A percentile compares a stretch with the other conserved stretches of the same genome.
Conservation (phyloP, 2,888 invertebrate species). For the Dasypolia templi region DNA sequence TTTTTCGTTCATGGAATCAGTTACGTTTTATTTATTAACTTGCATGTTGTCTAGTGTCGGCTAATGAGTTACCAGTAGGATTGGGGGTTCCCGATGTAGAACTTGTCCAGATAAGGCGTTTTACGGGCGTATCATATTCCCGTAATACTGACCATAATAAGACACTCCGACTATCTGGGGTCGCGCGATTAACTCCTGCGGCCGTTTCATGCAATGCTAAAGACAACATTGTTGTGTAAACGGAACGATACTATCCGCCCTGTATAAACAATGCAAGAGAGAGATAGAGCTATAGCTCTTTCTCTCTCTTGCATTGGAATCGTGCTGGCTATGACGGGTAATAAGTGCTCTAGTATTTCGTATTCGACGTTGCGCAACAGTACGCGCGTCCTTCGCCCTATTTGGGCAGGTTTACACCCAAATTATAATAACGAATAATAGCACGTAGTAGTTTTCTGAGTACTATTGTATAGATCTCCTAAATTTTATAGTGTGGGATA, state of each 20-base stretch:
- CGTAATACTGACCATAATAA: not conserved
- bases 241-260: not conserved
- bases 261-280: too few relatives aligned
- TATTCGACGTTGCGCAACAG: too few relatives aligned
- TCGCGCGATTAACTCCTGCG: not conserved
- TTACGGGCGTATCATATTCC: not conserved
- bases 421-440: constrained; percentile 10
- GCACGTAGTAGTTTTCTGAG: constrained; percentile 9
- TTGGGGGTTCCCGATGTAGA: not conserved
- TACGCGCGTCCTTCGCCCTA: not conserved
- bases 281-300: too few relatives aligned
- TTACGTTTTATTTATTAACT: constrained; percentile 36
- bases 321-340: not conserved
- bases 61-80: constrained; percentile 52
- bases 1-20: constrained; percentile 29
- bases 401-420: not conserved
- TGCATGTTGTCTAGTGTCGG: constrained; percentile 53
- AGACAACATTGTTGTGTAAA: not conserved
- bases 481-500: constrained; percentile 29
- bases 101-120: not conserved
- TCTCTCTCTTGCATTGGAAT: not conserved
- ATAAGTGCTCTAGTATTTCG: not conserved
- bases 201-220: not conserved
- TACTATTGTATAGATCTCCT: constrained; percentile 22
- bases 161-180: not conserved